Base-by-base conservation (phyloP, 53 echinoderm and acorn worm genomes). In the Astropecten irregularis region DNA sequence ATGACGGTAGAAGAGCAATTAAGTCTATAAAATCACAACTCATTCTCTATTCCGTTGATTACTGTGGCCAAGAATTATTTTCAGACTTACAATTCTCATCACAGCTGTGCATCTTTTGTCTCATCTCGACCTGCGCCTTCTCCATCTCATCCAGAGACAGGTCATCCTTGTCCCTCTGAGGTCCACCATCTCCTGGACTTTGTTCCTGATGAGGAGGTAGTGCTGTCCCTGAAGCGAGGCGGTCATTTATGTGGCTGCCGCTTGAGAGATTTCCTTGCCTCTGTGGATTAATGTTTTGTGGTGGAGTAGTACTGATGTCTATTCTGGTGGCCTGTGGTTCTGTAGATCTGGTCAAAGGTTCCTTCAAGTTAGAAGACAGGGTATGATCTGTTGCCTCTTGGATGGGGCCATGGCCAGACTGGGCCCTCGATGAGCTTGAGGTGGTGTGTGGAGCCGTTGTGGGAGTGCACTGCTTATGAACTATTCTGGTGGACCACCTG, bases 111-210 rank as follows among this genome's bases (percentile, higher is more conserved):
- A 79, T 9, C 30, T 32, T 60, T 46, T 29, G 29, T 79, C 49
- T 79, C 15, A 79, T 62, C 58, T 79, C 44, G 2, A 7, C 37
- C 46, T 79, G 79, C 60, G 61, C 61, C 49, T 32, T 79, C 62
- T 63, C 61, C 28, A 79, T 48, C 79, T 79, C 61, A 44, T 40
- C 21, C 21, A 79, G 40, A 0, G 33, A 60, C 1, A 26, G 40
- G 16, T 79, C 79, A 35, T 76, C 73, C 19, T 76, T 59, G 40
- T 61, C 58, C 30, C 14, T 28, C 76, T 39, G 10, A 10, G 44
- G n/a, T 47, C 32, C 47, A 32, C 19, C 18, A 3, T 14, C 48
- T 28, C n/a, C 9, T 16, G 29, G 22, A 4, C 0, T 44, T 40
- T 44, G 27, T 10, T 28, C 48, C 15, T 32, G 0, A 30, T 18